Evolutionary conservation across 2,113 vertebrate genomes (phyloP).

Genomic region (Anhinga rufa): DNA sequence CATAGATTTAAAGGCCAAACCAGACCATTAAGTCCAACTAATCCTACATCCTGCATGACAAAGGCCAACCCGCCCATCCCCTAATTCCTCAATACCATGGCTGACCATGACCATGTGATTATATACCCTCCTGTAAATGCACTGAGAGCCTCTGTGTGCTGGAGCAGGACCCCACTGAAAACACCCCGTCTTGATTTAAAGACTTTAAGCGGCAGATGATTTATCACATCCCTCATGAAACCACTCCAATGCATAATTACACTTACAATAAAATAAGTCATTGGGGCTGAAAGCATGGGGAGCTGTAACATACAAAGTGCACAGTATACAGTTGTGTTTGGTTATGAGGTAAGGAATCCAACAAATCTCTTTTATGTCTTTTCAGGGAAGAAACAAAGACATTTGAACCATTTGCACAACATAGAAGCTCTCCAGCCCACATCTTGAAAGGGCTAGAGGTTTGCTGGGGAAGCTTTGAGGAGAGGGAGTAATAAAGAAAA

Average conservation of each 20-base stretch:
- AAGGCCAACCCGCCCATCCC: background rate
- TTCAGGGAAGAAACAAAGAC: background rate
- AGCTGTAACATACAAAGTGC: background rate
- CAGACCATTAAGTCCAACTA: conserved; percentile 12
- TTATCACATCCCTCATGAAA: background rate
- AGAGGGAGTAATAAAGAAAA: conserved; percentile 2
- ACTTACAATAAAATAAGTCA: conserved; percentile 1
- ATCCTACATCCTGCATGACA: conserved; percentile 20
- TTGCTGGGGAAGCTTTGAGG: background rate
- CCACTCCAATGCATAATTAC: conserved; percentile 20
- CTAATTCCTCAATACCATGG: background rate
- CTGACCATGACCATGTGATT: background rate
- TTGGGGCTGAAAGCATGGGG: background rate
- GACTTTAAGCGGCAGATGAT: background rate
- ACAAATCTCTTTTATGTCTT: background rate
- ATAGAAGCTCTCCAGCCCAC: background rate
- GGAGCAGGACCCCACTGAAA: background rate
- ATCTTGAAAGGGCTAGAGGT: background rate
- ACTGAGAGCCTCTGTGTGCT: background rate
- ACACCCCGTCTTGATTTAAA: conserved; percentile 5
- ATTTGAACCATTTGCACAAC: background rate
- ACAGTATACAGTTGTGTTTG: background rate
- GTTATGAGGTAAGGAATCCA: background rate
- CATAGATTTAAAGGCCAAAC: background rate
- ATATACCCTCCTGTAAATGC: background rate